Evolutionary conservation across 1,140 invertebrate species (phyloP).

Genomic region (Halictus rubicundus): DNA sequence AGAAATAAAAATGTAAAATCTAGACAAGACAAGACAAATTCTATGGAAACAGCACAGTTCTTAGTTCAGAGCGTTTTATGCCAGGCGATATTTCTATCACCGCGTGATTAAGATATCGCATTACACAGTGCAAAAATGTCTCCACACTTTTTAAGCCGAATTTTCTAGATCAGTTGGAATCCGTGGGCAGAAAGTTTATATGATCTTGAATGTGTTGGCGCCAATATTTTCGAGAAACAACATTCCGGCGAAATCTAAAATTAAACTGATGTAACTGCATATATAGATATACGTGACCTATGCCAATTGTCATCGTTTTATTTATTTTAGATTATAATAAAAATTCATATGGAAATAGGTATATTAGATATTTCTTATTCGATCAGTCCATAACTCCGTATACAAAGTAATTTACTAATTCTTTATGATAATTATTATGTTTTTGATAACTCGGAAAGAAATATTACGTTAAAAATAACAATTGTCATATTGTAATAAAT

Average conservation of each 20-base stretch:
- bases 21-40: background rate
- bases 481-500: too few relatives aligned
- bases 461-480: too few relatives aligned
- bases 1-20: too few relatives aligned
- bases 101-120: background rate
- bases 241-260: slow-evolving; percentile 21
- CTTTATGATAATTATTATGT: too few relatives aligned
- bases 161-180: background rate
- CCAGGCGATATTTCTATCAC: too few relatives aligned
- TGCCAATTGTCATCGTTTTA: slow-evolving; percentile 15
- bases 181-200: background rate
- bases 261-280: background rate
- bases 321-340: background rate
- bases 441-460: too few relatives aligned
- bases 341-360: too few relatives aligned
- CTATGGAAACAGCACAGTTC: background rate
- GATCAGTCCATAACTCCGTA: too few relatives aligned
- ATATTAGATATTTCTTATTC: too few relatives aligned
- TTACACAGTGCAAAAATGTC: background rate
- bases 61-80: background rate
- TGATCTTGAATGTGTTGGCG: background rate
- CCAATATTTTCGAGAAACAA: slow-evolving; percentile 14
- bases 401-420: too few relatives aligned
- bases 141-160: background rate
- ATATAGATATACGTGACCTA: background rate